Conservation (phyloP, 2,113 vertebrate genomes). For the Xiphorhynchus elegans region DNA sequence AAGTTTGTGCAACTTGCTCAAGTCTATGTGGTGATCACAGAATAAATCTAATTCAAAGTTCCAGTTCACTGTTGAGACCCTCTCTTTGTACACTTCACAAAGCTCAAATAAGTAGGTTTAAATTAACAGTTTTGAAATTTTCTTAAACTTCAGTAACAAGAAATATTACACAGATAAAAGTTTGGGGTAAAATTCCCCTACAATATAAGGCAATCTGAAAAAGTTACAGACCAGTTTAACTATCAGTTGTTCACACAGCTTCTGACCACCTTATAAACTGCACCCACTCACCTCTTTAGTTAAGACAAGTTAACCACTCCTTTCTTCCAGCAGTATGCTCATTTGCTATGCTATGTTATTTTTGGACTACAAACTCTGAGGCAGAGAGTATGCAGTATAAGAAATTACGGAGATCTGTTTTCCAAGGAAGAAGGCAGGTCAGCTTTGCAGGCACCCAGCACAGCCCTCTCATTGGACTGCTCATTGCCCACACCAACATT, state of each 20-base stretch:
- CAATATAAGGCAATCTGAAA: background rate
- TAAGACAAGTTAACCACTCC: background rate
- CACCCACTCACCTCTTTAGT: background rate
- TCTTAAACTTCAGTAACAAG: background rate
- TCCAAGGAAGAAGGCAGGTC: background rate
- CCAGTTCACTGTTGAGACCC: background rate
- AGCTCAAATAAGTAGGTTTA: background rate
- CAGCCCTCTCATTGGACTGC: accelerated
- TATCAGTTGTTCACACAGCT: background rate
- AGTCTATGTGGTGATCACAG: background rate
- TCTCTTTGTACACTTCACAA: background rate
- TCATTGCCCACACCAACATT: background rate
- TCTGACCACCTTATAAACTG: background rate
- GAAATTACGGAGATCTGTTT: background rate
- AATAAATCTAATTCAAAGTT: background rate
- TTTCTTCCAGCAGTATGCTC: background rate
- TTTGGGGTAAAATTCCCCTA: background rate
- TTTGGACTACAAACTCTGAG: background rate
- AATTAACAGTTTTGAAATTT: background rate
- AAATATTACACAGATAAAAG: background rate
- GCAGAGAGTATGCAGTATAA: background rate
- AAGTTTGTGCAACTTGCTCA: background rate
- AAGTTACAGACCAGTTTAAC: background rate
- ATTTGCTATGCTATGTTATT: background rate
- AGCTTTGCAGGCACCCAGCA: background rate